Evolutionary conservation across 2,888 invertebrate genomes (phyloP).

Genomic region (Cheilosia pagana): DNA sequence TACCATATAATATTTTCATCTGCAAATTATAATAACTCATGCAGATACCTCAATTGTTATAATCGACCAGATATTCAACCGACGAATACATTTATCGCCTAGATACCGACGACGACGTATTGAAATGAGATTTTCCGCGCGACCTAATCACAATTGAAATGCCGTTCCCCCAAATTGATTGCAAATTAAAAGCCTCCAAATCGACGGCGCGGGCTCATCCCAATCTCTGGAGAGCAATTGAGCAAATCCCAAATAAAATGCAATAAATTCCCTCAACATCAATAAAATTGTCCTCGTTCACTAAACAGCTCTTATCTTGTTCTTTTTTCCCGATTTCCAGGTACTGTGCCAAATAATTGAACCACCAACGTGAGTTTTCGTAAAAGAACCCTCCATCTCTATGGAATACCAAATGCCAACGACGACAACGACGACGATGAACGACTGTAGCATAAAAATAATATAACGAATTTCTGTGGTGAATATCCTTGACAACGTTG

Average conservation of each 20-base stretch:
- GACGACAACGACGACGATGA: neutral
- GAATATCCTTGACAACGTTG: conserved; percentile 48
- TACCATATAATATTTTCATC: conserved; percentile 67
- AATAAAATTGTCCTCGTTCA: conserved; percentile 77
- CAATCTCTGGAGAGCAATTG: neutral
- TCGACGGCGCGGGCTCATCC: neutral
- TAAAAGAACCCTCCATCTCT: conserved; percentile 80
- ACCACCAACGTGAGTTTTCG: conserved; percentile 78
- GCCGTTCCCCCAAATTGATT: conserved; percentile 8
- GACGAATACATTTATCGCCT: neutral
- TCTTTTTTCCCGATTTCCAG: conserved; percentile 43
- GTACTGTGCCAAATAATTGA: conserved; percentile 76
- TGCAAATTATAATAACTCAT: conserved; percentile 44
- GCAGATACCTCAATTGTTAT: neutral
- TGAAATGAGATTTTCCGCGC: conserved; percentile 79
- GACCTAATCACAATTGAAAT: conserved; percentile 68
- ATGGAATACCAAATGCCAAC: conserved; percentile 58
- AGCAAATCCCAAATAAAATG: conserved; percentile 3
- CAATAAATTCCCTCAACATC: conserved; percentile 29
- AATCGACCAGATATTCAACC: neutral
- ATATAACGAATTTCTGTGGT: conserved; percentile 31
- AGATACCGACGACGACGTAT: conserved; percentile 62
- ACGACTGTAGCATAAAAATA: conserved; percentile 37
- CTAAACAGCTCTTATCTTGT: neutral
- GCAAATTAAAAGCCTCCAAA: conserved; percentile 41